Conservation (phyloP, 2,113 vertebrate genomes). For the Gulo gulo region DNA sequence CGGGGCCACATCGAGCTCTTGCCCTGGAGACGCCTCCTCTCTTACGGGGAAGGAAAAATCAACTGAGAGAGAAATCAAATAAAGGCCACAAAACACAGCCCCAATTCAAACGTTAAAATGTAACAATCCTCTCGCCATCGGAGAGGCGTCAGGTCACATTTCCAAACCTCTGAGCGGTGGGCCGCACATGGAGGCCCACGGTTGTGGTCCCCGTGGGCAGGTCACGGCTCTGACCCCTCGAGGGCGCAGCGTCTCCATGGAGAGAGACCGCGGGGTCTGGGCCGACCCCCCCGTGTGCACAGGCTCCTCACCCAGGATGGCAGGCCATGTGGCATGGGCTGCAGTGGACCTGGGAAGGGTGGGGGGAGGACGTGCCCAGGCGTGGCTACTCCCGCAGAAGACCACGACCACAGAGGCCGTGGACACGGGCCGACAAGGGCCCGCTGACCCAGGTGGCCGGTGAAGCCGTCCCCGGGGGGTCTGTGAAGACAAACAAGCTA, state of each 20-base stretch:
- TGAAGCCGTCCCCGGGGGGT: too few species aligned
- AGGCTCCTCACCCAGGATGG: neutral
- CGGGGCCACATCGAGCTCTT: constrained; percentile 13
- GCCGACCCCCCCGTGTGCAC: neutral
- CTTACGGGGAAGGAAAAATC: constrained; percentile 42
- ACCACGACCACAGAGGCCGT: neutral
- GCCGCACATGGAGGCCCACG: too few species aligned
- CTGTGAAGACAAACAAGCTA: neutral
- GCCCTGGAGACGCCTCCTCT: constrained; percentile 43
- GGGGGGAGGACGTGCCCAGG: too few species aligned
- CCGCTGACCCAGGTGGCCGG: neutral
- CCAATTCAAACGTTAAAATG: constrained; percentile 70
- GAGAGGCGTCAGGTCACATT: constrained; percentile 64
- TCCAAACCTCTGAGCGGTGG: constrained; percentile 3
- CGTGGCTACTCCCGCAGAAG: neutral
- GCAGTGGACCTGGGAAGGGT: neutral
- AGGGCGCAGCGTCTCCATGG: neutral
- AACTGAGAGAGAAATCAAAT: constrained; percentile 71
- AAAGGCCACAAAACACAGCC: constrained; percentile 60
- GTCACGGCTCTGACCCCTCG: too few species aligned
- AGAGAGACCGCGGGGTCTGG: neutral
- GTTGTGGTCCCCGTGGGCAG: too few species aligned
- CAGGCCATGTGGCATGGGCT: neutral
- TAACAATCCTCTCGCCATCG: constrained; percentile 66
- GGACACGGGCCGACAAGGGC: neutral